A percentile compares a stretch with the other conserved stretches of the same genome.
Evolutionary conservation across 1,140 invertebrate genomes (phyloP).

Genomic region (Scaptomyza montana): DNA sequence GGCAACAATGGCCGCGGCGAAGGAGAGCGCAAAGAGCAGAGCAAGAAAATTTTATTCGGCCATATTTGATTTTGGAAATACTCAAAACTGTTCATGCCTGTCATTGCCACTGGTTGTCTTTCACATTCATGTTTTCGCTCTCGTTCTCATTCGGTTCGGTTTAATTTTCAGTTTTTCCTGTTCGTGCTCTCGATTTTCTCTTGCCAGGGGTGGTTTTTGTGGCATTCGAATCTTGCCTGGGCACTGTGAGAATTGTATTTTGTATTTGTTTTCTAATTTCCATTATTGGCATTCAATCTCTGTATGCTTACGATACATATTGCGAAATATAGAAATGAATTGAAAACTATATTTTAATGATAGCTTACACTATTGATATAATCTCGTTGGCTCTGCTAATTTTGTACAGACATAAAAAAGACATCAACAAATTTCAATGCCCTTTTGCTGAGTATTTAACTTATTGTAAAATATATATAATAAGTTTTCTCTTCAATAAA

Average conservation of each 20-base stretch:
- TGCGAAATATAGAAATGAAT: slow-evolving; percentile 2
- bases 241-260: slow-evolving; percentile 8
- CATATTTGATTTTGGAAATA: slow-evolving; percentile 82
- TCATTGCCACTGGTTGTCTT: slow-evolving; percentile 49
- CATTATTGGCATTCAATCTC: slow-evolving; percentile 34
- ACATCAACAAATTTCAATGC: too few species aligned
- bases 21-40: slow-evolving; percentile 70
- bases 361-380: neutral
- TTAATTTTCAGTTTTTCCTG: slow-evolving; percentile 18
- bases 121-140: slow-evolving; percentile 36
- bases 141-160: slow-evolving; percentile 9
- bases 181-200: slow-evolving; percentile 37
- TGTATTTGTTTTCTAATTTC: slow-evolving; percentile 46
- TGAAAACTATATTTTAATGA: too few species aligned
- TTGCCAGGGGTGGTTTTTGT: slow-evolving; percentile 46
- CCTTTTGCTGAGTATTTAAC: too few species aligned
- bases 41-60: slow-evolving; percentile 76
- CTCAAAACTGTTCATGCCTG: slow-evolving; percentile 45
- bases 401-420: too few species aligned
- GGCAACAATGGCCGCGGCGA: slow-evolving; percentile 77
- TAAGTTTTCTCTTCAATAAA: too few species aligned
- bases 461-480: too few species aligned
- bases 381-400: neutral
- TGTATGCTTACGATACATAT: neutral
- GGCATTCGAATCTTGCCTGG: slow-evolving; percentile 12